Percentiles rank a stretch among this genome's conserved stretches.
Conservation (phyloP, 2,888 invertebrate genomes). For the Meteorus colon region DNA sequence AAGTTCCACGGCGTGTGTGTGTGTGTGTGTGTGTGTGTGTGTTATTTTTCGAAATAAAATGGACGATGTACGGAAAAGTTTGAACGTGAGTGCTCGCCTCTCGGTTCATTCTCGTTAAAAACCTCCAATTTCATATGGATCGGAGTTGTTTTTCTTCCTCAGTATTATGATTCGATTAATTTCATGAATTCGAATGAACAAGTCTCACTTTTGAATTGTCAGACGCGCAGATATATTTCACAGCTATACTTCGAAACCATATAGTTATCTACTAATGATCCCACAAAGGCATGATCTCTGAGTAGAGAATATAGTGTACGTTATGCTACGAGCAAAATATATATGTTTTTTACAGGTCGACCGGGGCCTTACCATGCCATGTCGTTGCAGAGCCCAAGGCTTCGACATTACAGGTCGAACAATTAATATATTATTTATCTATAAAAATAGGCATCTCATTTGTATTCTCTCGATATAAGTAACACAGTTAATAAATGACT, state of each 20-base stretch:
- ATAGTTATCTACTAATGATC: not conserved
- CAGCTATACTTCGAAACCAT: too few relatives aligned
- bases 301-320: not conserved
- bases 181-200: too few relatives aligned
- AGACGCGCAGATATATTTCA: too few relatives aligned
- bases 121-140: too few relatives aligned
- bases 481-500: slow-evolving; percentile 10
- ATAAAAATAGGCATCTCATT: not conserved
- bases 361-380: slow-evolving; percentile 72
- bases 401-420: slow-evolving; percentile 86
- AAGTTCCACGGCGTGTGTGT: not conserved
- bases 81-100: not conserved
- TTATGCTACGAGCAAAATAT: slow-evolving; percentile 53
- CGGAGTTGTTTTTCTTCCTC: too few relatives aligned
- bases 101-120: too few relatives aligned
- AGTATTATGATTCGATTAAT: too few relatives aligned
- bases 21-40: not conserved
- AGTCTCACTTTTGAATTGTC: too few relatives aligned
- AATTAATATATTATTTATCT: slow-evolving; percentile 51
- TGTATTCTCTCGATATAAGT: not conserved
- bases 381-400: slow-evolving; percentile 77
- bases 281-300: not conserved
- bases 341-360: slow-evolving; percentile 71
- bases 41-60: not conserved
- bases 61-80: not conserved